Base-by-base conservation (phyloP, 2,797 vertebrate species). In the Paratrypauchen microcephalus region DNA sequence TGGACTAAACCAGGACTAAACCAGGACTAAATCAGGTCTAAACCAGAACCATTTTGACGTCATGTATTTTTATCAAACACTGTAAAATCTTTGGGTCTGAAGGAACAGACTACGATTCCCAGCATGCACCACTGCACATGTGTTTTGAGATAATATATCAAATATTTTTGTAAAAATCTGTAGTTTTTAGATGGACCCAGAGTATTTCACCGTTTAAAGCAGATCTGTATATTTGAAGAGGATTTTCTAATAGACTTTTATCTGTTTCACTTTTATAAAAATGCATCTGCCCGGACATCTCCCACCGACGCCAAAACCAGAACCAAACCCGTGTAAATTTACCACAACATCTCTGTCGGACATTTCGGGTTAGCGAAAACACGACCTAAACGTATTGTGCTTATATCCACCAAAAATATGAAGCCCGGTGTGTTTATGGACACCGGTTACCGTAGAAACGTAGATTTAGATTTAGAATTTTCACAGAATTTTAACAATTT, bases 111-210 rank as follows among this genome's bases (percentile, higher is more conserved):
- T 92, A 80, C 59, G 83, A 82, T 84, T 83, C 69, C 66, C 77
- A 76, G 89, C 56, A 57, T 87, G 81, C 86, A 88, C 71, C 70
- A 70, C 63, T 80, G 72, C 76, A 83, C 75, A 41, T 71, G 82
- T 83, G 77, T 23, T 55, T 23, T 56, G 21, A 45, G 41, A 45
- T 45, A 24, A 56, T 28, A 26, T 57, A 13, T 28, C 6, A 26
- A 57, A 26, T 57, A 57, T 26, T 28, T 57, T 57, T 57, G 55
- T 57, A 57, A 28, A 55, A 28, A 57, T 26, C 24, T 28, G 5
- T 28, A 57, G 55, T 57, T 57, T 57, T 57, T 55, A 55, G 52
- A 54, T 13, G 23, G 1, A 24, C 52, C 21, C 52, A 55, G 12
- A 57, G 79, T 84, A 86, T 62, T 62, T 62, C 52, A 23, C 52